Percentiles rank a stretch among this genome's conserved stretches.
Evolutionary conservation across 2,113 vertebrate genomes (phyloP).

Genomic region (Daubentonia madagascariensis): DNA sequence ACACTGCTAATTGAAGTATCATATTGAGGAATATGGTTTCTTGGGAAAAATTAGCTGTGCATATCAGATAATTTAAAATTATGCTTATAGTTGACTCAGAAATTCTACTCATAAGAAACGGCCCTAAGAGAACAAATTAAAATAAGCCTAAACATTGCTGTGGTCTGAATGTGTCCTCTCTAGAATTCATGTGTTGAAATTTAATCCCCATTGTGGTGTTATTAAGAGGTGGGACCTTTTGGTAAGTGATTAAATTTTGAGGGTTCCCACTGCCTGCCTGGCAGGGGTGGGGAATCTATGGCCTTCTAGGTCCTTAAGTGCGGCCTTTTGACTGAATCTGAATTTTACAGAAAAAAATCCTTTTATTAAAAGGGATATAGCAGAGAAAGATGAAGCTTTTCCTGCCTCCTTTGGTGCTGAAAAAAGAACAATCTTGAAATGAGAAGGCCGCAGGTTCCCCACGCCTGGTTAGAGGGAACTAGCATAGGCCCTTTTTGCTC

Average conservation of each 20-base stretch:
- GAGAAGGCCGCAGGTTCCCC: no score
- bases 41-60: background rate
- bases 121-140: background rate
- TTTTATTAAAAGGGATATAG: no score
- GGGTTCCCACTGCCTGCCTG: background rate
- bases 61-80: conserved; percentile 19
- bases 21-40: background rate
- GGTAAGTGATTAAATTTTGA: background rate
- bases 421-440: no score
- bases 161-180: background rate
- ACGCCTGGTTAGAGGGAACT: background rate
- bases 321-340: no score
- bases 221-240: background rate
- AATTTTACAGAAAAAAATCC: no score
- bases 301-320: no score
- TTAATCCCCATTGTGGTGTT: background rate
- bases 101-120: background rate
- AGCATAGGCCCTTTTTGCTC: background rate
- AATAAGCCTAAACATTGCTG: background rate
- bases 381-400: no score
- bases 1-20: background rate
- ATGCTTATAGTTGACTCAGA: background rate
- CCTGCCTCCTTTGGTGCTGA: no score
- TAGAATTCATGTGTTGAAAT: no score
- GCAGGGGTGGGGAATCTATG: no score